Base-by-base conservation (phyloP, 2,113 vertebrate genomes). In the Solea senegalensis region DNA sequence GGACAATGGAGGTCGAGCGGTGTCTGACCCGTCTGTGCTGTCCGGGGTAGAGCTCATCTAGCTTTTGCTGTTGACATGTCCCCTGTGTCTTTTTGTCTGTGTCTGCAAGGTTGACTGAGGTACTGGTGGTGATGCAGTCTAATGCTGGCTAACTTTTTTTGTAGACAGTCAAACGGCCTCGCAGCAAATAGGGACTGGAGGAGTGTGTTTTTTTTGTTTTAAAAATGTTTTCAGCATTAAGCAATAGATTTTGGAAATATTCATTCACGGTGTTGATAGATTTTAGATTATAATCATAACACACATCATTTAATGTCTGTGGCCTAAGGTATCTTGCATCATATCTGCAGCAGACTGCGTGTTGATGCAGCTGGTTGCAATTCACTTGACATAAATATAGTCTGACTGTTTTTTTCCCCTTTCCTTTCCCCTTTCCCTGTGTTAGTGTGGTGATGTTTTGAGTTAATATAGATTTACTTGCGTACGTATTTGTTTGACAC, bases 1-100 rank as follows among this genome's bases (percentile, higher is more conserved):
- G 39, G 52, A 88, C 83, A 76, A 71, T 9, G 44, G 76, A 82
- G 82, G 75, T 65, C 71, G 56, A 78, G 56, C 26, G 2, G 72
- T 7, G 67, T 69, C 76, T 81, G 84, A 88, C 80, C 86, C 54
- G 45, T 65, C 67, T 41, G 50, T 45, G 11, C 45, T 14, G 16
- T 13, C 48, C 12, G 26, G 39, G 64, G 56, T 61, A 55, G 80
- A 73, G 51, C 52, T 65, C 54, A 58, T 68, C 46, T 28, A 1
- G 58, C 34, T 60, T 52, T 34, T 52, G 64, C 16, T 43, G 43
- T 46, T 1, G 72, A 65, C 65, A 76, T 21, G 9, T 63, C 57
- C 13, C n/a, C 26, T 27, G 40, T 40, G 40, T 21, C 65, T 55
- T 77, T 66, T 62, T 55, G 7, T 43, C 9, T 70, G 27, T 11